Evolutionary conservation across 2,797 vertebrate genomes (phyloP).

Genomic region (Tragelaphus oryx): DNA sequence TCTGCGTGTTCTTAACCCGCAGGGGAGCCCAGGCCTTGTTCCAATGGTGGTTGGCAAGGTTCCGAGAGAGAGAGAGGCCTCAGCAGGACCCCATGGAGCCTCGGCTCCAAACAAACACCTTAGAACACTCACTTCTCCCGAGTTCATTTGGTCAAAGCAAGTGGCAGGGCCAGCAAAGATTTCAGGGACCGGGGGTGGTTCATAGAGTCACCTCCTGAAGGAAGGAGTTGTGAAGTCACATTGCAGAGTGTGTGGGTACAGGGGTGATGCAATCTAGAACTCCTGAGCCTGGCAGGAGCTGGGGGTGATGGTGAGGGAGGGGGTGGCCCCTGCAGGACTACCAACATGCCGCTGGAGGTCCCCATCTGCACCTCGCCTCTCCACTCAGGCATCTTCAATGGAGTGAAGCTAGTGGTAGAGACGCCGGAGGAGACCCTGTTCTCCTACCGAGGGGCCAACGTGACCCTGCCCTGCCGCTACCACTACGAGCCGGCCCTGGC

Average conservation of each 20-base stretch:
- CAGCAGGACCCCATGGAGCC: neutral
- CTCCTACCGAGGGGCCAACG: constrained; percentile 85
- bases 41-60: neutral
- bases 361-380: neutral
- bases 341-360: no score
- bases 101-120: neutral
- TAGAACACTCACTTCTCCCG: rapidly evolving
- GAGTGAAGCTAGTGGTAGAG: constrained; percentile 87
- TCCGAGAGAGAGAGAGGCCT: neutral
- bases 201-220: neutral
- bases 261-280: neutral
- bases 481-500: constrained; percentile 82
- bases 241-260: neutral
- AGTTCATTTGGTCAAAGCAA: neutral
- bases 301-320: neutral
- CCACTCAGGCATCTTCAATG: constrained; percentile 82
- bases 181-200: neutral
- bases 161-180: neutral
- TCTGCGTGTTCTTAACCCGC: neutral
- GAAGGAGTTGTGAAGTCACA: neutral
- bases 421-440: constrained; percentile 83
- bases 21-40: neutral
- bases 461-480: constrained; percentile 90
- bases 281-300: neutral
- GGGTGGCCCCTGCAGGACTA: neutral